These are phyloP conservation scores for Macrophya annulata DNA, from an alignment of 2,888 invertebrate genomes.

Conservation along the genomic window DNA sequence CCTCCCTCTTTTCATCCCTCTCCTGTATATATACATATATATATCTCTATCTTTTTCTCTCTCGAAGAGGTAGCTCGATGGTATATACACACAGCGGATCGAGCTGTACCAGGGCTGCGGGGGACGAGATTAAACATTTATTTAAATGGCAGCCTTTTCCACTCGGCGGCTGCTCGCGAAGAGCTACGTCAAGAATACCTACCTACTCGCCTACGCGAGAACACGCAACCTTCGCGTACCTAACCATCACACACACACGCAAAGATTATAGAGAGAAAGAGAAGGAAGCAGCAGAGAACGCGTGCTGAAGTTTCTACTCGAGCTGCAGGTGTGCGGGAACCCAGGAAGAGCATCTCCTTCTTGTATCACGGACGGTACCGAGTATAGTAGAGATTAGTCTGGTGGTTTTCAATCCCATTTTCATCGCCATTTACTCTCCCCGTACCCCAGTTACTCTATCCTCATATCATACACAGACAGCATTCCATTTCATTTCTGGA, in stretches of 20 bases:
- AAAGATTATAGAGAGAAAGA: constrained; percentile 39
- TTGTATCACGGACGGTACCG: constrained; percentile 31
- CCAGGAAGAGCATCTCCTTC: constrained; percentile 11
- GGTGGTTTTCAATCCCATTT: constrained; percentile 79
- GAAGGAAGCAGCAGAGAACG: constrained; percentile 57
- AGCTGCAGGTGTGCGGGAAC: constrained; percentile 55
- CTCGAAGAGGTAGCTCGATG: constrained; percentile 58
- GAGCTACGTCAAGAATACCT: constrained; percentile 30
- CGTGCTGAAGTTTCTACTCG: constrained; percentile 54
- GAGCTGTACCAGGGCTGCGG: constrained; percentile 60
- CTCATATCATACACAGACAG: not conserved
- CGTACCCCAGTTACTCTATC: not conserved
- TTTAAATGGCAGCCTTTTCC: constrained; percentile 77
- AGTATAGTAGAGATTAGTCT: constrained; percentile 73
- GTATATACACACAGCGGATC: constrained; percentile 48
- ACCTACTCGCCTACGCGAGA: constrained; percentile 13
- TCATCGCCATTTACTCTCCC: constrained; percentile 71
- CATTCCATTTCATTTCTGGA: constrained; percentile 12
- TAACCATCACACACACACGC: not conserved
- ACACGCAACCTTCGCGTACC: constrained; percentile 37
- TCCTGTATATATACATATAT: constrained; percentile 19
- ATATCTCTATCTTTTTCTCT: constrained; percentile 56
- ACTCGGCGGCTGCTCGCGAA: constrained; percentile 56
- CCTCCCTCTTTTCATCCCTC: constrained; percentile 43
- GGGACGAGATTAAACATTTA: constrained; percentile 79